Percentiles rank a stretch among this genome's conserved stretches.
phyloP scores from a whole-genome alignment of 2,888 invertebrate species.

The Caenorhabditis macrosperma region DNA sequence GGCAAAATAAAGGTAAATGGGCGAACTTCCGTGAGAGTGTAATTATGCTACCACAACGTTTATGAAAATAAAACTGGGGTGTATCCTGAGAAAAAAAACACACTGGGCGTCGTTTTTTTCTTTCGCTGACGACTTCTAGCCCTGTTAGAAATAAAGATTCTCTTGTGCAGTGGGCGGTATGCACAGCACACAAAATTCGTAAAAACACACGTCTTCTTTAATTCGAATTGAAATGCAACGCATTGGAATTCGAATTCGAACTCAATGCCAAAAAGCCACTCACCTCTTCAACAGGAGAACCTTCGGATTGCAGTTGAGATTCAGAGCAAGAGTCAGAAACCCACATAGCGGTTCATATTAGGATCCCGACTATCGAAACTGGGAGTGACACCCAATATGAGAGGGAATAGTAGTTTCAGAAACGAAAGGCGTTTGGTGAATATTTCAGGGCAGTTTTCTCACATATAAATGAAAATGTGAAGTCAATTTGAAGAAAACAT shows the following conservation, averaged over 20 bases:
- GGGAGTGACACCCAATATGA: background rate
- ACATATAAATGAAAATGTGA: constrained; percentile 31
- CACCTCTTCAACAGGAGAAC: constrained; percentile 54
- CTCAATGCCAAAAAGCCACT: too few species aligned
- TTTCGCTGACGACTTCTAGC: background rate
- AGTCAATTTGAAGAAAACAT: constrained; percentile 50
- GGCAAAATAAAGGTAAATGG: constrained; percentile 36
- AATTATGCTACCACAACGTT: constrained; percentile 24
- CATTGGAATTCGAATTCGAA: too few species aligned
- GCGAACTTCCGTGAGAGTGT: constrained; percentile 50
- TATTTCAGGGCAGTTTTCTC: constrained; percentile 20
- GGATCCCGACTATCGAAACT: background rate
- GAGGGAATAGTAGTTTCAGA: too few species aligned
- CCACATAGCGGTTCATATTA: constrained; percentile 56
- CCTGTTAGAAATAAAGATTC: background rate
- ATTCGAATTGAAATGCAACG: too few species aligned
- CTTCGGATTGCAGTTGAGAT: constrained; percentile 54
- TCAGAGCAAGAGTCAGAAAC: constrained; percentile 60
- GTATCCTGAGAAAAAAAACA: background rate
- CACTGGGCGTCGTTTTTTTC: background rate
- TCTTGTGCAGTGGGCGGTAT: too few species aligned
- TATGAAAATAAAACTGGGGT: constrained; percentile 23
- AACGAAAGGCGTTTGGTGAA: constrained; percentile 2
- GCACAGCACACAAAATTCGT: too few species aligned
- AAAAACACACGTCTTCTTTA: too few species aligned